Percentiles rank a stretch among this genome's conserved stretches.
These are phyloP conservation scores for Phymorhynchus buccinoides DNA, from an alignment of 1,140 invertebrate genomes.

Conservation along the genomic window DNA sequence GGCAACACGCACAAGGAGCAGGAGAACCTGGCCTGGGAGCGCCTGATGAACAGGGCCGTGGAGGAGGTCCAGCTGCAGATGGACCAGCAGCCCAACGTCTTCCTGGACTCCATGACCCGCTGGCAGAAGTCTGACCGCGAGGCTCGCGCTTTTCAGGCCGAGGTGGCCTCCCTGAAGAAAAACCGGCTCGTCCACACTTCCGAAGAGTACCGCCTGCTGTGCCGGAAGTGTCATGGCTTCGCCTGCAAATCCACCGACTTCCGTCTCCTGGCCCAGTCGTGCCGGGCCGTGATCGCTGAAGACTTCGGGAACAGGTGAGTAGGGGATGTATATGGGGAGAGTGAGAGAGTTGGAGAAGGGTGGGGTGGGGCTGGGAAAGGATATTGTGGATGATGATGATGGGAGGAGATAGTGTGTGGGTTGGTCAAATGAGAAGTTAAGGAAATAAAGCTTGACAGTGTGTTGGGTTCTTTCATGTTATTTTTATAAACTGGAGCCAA, in stretches of 20 bases:
- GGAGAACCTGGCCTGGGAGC: slow-evolving; percentile 31
- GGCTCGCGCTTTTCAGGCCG: not conserved
- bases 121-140: not conserved
- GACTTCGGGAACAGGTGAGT: not conserved
- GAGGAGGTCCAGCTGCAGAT: not conserved
- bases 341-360: not conserved
- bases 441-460: no score
- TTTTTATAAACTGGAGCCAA: no score
- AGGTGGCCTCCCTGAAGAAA: not conserved
- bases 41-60: slow-evolving; percentile 23
- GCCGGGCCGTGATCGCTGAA: not conserved
- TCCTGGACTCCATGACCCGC: not conserved
- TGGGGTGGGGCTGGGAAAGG: no score
- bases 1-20: slow-evolving; percentile 24
- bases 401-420: not conserved
- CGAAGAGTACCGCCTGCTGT: not conserved
- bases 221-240: slow-evolving; percentile 21
- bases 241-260: slow-evolving; percentile 22
- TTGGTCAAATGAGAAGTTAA: no score
- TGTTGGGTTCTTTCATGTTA: no score
- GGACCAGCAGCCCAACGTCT: slow-evolving; percentile 30
- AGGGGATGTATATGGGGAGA: not conserved
- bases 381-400: no score
- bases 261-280: not conserved
- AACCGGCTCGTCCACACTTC: not conserved